Base-by-base conservation (phyloP, 2,113 vertebrate genomes). In the Leptocoma aspasia region DNA sequence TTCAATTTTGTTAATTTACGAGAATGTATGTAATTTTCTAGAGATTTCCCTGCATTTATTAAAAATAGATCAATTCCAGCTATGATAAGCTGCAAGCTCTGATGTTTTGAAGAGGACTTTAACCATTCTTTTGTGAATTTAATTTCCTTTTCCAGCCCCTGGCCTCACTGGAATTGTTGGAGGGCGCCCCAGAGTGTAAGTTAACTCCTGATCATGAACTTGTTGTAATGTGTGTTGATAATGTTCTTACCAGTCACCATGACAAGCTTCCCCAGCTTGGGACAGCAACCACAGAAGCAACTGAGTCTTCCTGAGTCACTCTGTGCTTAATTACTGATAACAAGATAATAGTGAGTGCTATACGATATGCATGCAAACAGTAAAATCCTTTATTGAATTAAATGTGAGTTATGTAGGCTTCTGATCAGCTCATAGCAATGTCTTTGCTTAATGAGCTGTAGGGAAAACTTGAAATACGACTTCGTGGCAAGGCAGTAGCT, bases 151-250 rank as follows among this genome's bases (percentile, higher is more conserved):
- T 96, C 82, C 63, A 99, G 98, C 98, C 79, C 98, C 98, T 1
- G 98, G 98, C 73, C 98, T 99, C 54, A 98, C 93, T 13, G 98
- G 94, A 83, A 95, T 98, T 60, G 98, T 98, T 77, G 98, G 98
- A 79, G 98, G 98, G 13, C 96, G 97, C 56, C 98, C 98, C 37
- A 95, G 95, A 98, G 98, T 98, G 98, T 99, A 95, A 98, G 98
- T 97, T 61, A 66, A 64, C 18, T 81, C 18, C 20, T 26, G 12
- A 57, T 71, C 28, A 11, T 63, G 86, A 52, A 69, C 10, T 68
- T 41, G 1, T 75, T 64, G 26, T 65, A 33, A 14, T 31, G 8
- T 44, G 8, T 64, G 27, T n/a, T 41, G 27, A 15, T 28, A 8
- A 5, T 22, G 10, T 57, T 77, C 6, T 24, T 82, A 15, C 26